Base-by-base conservation (phyloP, 1,140 invertebrate genomes). In the Chironomus tepperi region DNA sequence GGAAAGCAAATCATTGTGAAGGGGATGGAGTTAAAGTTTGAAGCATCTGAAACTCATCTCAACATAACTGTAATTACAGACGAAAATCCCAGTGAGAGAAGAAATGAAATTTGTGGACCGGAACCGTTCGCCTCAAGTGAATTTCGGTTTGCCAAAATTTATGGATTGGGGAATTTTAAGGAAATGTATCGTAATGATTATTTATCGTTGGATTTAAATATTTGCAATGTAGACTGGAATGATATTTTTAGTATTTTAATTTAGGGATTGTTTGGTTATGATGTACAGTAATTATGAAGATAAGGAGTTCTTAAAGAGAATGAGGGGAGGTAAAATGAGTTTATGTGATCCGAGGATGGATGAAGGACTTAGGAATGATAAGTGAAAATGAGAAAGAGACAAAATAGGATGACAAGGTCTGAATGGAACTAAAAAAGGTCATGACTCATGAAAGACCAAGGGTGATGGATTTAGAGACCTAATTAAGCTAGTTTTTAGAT, bases 71-170 rank as follows among this genome's bases (percentile, higher is more conserved):
- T 70, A 70, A 70, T 70, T 19, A 19, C 65, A 8, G n/a, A 34
- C 24, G 24, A 10, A 7, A 57, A 57, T 57, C 3, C 65, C 12
- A 67, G 16, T 21, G 65, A 70, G 7, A 18, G 6, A 18, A 6
- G 16, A 70, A 18, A 19, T 70, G 16, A 15, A 19, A 18, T 70
- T 70, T 70, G 65, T 70, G 65, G 65, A 19, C 65, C n/a, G 18
- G 16, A 70, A 70, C n/a, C 9, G 18, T 18, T 70, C 12, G 65
- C 65, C 18, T 70, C 65, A 12, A 70, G 65, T 70, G 65, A 70
- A 70, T 70, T 70, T 70, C n/a, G 18, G 18, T 21, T 70, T 18
- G 65, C 65, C 9, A 70, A 70, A 70, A 70, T 70, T 70, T 70
- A 70, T 70, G 65, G 65, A 8, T 21, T 70, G 18, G 18, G 12